Conservation (phyloP, 2,113 vertebrate genomes). For the Sturnira hondurensis region DNA sequence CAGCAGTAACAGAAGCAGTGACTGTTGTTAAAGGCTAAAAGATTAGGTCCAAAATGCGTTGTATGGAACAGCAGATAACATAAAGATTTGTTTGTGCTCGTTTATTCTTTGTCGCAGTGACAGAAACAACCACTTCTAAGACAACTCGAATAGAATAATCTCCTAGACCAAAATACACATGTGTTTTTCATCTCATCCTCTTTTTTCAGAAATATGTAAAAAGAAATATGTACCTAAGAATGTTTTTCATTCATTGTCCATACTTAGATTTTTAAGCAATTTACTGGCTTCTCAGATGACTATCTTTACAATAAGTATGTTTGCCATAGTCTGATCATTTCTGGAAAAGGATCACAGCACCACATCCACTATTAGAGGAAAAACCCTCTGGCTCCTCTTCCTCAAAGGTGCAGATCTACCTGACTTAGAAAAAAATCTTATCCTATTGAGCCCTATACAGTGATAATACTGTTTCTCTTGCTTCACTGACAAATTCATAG, state of each 20-base stretch:
- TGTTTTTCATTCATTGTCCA: not conserved
- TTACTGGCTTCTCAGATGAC: not conserved
- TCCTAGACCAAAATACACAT: not conserved
- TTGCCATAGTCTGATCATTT: not conserved
- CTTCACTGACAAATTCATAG: not conserved
- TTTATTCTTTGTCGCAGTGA: not conserved
- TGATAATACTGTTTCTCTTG: not conserved
- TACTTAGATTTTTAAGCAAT: conserved; percentile 15
- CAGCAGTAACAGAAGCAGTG: not conserved
- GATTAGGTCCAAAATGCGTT: not conserved
- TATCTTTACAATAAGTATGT: not conserved
- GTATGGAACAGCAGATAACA: not conserved
- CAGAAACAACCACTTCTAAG: not conserved
- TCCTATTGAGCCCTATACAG: not conserved
- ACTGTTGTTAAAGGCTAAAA: not conserved
- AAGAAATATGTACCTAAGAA: not conserved
- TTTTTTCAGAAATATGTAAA: not conserved
- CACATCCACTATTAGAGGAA: not conserved
- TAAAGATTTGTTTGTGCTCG: not conserved
- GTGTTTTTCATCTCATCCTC: not conserved
- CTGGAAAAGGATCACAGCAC: not conserved
- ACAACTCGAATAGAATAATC: not conserved
- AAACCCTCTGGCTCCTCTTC: not conserved
- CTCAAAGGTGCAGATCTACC: not conserved
- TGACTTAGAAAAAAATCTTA: not conserved